These are phyloP conservation scores for Euleptes europaea DNA, from an alignment of 2,113 vertebrate genomes.

Conservation along the genomic window DNA sequence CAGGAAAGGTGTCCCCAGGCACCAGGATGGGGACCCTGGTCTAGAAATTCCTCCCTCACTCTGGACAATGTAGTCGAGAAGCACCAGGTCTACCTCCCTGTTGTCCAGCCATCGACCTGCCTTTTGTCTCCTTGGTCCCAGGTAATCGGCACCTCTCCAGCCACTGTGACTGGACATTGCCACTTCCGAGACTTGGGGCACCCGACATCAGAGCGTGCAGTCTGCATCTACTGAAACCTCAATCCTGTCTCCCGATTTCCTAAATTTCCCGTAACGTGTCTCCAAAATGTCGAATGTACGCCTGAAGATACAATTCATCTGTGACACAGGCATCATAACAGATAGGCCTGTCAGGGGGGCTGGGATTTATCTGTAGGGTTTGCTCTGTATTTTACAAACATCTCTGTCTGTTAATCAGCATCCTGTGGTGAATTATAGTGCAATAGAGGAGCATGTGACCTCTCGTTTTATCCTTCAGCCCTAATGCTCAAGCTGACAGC, in stretches of 20 bases:
- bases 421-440: constrained; percentile 45
- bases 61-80: no score
- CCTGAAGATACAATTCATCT: constrained; percentile 15
- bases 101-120: no score
- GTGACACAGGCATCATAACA: constrained; percentile 29
- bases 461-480: constrained; percentile 34
- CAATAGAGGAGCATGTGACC: constrained; percentile 24
- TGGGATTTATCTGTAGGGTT: constrained; percentile 15
- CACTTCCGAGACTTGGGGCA: not conserved
- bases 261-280: not conserved
- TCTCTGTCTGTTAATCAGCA: constrained; percentile 42
- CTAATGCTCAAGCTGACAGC: constrained; percentile 52
- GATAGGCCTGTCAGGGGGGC: constrained; percentile 30
- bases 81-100: no score
- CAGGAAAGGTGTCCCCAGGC: no score
- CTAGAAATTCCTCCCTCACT: no score
- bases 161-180: no score
- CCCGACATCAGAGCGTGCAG: not conserved
- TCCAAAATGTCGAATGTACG: not conserved
- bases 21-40: no score
- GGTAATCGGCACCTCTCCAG: no score
- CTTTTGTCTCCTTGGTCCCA: no score
- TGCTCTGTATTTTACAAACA: constrained; percentile 42
- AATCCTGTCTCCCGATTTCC: not conserved
- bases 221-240: not conserved